Percentiles rank a stretch among this genome's conserved stretches.
These are phyloP conservation scores for Homalodisca vitripennis DNA, from an alignment of 1,140 invertebrate genomes.

Conservation along the genomic window DNA sequence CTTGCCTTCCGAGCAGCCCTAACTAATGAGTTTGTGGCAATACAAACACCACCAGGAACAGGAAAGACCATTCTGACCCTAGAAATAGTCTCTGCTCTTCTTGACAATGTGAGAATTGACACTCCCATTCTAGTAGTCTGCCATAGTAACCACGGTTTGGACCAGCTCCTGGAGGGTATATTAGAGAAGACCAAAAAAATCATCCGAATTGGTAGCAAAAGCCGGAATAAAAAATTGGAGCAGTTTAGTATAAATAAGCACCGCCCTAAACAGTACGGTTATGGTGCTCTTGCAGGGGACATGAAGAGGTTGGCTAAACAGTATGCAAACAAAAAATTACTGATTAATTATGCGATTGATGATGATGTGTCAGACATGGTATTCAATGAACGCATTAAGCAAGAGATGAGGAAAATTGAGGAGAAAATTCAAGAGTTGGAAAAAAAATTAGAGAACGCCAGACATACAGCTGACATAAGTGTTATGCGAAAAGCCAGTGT, in stretches of 20 bases:
- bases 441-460: background rate
- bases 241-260: conserved; percentile 7
- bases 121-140: conserved; percentile 74
- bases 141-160: conserved; percentile 84
- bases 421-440: background rate
- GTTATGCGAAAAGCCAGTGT: background rate
- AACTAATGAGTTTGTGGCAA: conserved; percentile 64
- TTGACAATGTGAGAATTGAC: conserved; percentile 50
- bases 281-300: too few relatives aligned
- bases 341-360: too few relatives aligned
- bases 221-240: conserved; percentile 50
- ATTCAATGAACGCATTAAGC: background rate
- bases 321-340: too few relatives aligned
- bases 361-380: too few relatives aligned
- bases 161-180: conserved; percentile 80
- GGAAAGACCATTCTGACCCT: conserved; percentile 76
- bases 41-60: conserved; percentile 79
- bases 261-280: too few relatives aligned
- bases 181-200: conserved; percentile 56
- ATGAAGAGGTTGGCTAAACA: too few relatives aligned
- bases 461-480: conserved; percentile 31
- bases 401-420: background rate
- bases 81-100: conserved; percentile 59
- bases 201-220: conserved; percentile 72
- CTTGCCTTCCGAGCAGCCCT: conserved; percentile 58